Conservation (phyloP, 2,888 invertebrate genomes). For the Amiota communis region DNA sequence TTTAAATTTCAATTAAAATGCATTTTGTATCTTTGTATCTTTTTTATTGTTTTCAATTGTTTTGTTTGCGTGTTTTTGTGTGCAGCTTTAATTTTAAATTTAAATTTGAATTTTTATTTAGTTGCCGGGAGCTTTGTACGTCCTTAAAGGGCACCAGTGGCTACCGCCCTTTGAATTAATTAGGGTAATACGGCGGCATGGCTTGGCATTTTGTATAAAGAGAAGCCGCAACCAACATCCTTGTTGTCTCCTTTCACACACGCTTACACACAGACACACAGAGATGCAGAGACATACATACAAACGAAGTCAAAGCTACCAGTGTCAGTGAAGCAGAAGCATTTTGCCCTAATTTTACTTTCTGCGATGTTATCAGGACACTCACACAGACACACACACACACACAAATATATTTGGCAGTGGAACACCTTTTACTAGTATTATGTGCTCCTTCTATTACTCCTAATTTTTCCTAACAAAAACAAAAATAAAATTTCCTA, state of each 20-base stretch:
- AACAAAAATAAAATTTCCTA: no score
- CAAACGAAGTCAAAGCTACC: neutral
- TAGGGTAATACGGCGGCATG: conserved; percentile 25
- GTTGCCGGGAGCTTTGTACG: neutral
- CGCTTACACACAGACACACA: neutral
- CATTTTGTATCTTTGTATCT: conserved; percentile 8
- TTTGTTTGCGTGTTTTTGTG: neutral
- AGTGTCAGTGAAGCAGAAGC: conserved; percentile 43
- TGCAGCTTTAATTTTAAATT: neutral
- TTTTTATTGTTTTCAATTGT: conserved; percentile 13
- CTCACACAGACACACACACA: conserved; percentile 44
- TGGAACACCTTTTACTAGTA: conserved; percentile 28
- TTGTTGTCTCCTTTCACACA: no score
- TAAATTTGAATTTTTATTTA: neutral
- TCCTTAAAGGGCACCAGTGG: conserved; percentile 10
- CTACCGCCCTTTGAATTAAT: conserved; percentile 36
- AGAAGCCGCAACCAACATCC: neutral
- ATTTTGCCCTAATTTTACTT: conserved; percentile 66
- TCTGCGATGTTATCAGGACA: conserved; percentile 66
- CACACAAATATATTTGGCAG: conserved; percentile 39
- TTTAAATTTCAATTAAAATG: conserved; percentile 1
- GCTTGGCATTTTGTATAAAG: conserved; percentile 13
- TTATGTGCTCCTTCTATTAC: conserved; percentile 51
- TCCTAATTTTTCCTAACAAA: conserved; percentile 43
- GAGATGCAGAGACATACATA: neutral